phyloP scores from a whole-genome alignment of 2,797 vertebrate genomes.

The Mareca penelope region DNA sequence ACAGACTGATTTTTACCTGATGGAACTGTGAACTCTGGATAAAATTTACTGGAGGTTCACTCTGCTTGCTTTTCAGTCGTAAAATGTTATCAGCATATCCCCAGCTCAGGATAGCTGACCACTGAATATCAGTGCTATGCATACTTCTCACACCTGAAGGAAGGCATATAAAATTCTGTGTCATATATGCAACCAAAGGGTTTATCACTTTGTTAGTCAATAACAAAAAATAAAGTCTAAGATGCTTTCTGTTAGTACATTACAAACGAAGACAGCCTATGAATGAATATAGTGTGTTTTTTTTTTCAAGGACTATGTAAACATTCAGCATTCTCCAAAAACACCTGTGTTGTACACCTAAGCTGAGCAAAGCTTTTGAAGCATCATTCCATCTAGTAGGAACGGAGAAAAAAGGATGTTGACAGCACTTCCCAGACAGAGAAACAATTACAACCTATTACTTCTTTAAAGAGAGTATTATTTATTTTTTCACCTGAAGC shows the following conservation, averaged over 20 bases:
- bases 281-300: too few species aligned
- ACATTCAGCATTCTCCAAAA: not conserved
- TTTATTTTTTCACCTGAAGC: not conserved
- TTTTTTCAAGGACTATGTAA: not conserved
- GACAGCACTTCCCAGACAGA: not conserved
- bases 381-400: not conserved
- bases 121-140: slow-evolving; percentile 98
- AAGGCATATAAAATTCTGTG: not conserved
- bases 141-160: slow-evolving; percentile 94
- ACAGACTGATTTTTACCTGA: slow-evolving; percentile 81
- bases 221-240: not conserved
- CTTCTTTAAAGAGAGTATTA: not conserved
- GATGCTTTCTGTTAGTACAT: not conserved
- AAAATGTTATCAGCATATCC: slow-evolving; percentile 96
- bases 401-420: not conserved
- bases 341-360: not conserved
- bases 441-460: not conserved
- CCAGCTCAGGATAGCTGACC: slow-evolving; percentile 99
- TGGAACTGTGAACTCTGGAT: slow-evolving; percentile 95
- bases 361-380: not conserved
- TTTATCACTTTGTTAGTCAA: not conserved
- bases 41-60: slow-evolving; percentile 95
- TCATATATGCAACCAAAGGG: not conserved
- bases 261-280: not conserved
- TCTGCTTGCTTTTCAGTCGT: slow-evolving; percentile 97